Evolutionary conservation across 2,888 invertebrate genomes (phyloP).

Genomic region (Pollenia labialis): DNA sequence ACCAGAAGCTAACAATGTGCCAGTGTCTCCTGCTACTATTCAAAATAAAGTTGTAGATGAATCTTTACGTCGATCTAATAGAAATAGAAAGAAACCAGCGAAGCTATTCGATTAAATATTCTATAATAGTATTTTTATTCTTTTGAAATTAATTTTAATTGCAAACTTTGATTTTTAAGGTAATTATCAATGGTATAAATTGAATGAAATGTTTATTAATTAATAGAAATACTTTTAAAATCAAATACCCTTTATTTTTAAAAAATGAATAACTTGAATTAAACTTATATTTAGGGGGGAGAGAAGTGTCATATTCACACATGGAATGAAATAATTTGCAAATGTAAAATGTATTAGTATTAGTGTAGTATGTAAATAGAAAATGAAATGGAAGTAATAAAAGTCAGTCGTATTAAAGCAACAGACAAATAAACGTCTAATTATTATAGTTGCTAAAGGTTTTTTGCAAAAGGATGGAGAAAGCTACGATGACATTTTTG

Average conservation of each 20-base stretch:
- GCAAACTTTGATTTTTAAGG: conserved; percentile 2
- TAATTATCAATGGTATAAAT: conserved; percentile 4
- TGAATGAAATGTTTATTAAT: not conserved
- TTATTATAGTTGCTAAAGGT: not conserved
- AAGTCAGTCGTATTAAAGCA: not conserved
- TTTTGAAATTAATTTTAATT: conserved; percentile 4
- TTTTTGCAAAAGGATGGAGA: too few relatives aligned
- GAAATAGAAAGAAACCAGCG: conserved; percentile 10
- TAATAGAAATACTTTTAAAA: conserved; percentile 6
- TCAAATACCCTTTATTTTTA: conserved; percentile 10
- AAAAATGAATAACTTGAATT: conserved; percentile 3
- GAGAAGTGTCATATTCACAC: conserved; percentile 9
- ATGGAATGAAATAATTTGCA: not conserved
- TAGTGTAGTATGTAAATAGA: too few relatives aligned
- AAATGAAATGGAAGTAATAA: too few relatives aligned
- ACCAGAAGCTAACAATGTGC: not conserved
- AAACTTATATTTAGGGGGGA: conserved; percentile 10
- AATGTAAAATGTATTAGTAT: not conserved
- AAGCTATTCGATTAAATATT: conserved; percentile 9
- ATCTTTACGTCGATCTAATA: conserved; percentile 10
- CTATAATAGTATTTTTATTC: conserved; percentile 2
- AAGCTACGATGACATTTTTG: too few relatives aligned
- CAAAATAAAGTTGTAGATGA: conserved; percentile 10
- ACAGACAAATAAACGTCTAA: conserved; percentile 3
- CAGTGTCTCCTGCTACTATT: conserved; percentile 4